Base-by-base conservation (phyloP, 2,888 invertebrate species). In the Caradrina kadenii region DNA sequence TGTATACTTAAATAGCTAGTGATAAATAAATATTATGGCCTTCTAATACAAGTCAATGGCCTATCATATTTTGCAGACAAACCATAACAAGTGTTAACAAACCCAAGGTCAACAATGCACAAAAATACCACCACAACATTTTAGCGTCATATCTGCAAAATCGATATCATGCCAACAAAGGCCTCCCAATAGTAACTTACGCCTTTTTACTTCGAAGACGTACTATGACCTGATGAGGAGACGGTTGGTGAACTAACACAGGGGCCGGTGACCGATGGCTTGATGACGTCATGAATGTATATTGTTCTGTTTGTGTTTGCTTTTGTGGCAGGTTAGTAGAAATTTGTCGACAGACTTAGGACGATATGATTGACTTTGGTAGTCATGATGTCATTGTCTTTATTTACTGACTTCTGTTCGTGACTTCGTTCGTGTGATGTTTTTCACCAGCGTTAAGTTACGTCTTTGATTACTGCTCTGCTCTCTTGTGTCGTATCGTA, bases 211-310 rank as follows among this genome's bases (percentile, higher is more conserved):
- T 50, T 26, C 26, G 21, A 61, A 73, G 19, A 66, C 59, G 55
- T 11, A 21, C 54, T 74, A 31, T 81, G 82, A 82, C 84, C 84
- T 80, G 82, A 63, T 73, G 66, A 62, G 52, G 26, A 76, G 74
- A 73, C 82, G 80, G 82, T 82, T 79, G 80, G 48, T 75, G 84
- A 82, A 82, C 82, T 62, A 61, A 65, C 17, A 60, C 11, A 60
- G 62, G 63, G 76, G 72, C 70, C 82, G 70, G 70, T 84, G 82
- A 82, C 82, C 83, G 84, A 50, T 63, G 75, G 55, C 17, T 39
- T 31, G 19, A 7, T 82, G 84, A 79, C 82, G 82, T 82, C 83
- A 83, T 21, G 50, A 52, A 5, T 17, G 45, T 61, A 65, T 80
- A 61, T 77, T 81, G 81, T 71, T 63, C 54, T 66, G 73, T 80